Base-by-base conservation (phyloP, 2,797 vertebrate species). In the Lycodopsis pacificus region DNA sequence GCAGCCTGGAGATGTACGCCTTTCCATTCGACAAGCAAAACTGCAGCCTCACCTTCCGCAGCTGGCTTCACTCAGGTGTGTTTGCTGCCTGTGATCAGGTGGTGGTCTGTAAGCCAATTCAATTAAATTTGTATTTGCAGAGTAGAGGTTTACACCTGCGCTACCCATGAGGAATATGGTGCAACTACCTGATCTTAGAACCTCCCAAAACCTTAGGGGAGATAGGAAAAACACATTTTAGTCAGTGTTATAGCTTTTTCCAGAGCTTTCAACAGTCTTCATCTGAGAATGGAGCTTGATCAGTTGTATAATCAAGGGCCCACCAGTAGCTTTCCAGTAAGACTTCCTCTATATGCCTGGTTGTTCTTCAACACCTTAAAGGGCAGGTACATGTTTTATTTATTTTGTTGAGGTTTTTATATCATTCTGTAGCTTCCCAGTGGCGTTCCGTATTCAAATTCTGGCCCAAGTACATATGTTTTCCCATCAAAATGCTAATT, bases 11-110 rank as follows among this genome's bases (percentile, higher is more conserved):
- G 89, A 94, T 96, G 71, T 97, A 95, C 0, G 93, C 96, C 56
- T 97, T 97, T 61, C 97, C 96, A 0, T 97, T 97, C 53, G 96
- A 97, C 88, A 93, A 93, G 91, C 97, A 97, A 92, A 97, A 96
- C 87, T 97, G 96, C 95, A 96, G 95, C 82, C 93, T 97, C 38
- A 97, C 96, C 73, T 97, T 97, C 89, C 95, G 91, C 68, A 97
- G 96, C 85, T 95, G 96, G 94, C 93, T 97, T 34, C 96, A 97
- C 84, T 96, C 97, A 92, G 96, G 96, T 97, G 81, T 67, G 85
- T 73, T 13, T 25, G 46, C 19, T 57, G 25, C 6, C 48, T 44
- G 38, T 27, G 34, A 10, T 44, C 5, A 22, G 19, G 1, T 0
- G 53, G 15, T 19, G 61, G 15, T 42, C 20, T 54, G 38, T 20